These are phyloP conservation scores for Lumbricus terrestris DNA, from an alignment of 2,888 invertebrate species.

Conservation along the genomic window DNA sequence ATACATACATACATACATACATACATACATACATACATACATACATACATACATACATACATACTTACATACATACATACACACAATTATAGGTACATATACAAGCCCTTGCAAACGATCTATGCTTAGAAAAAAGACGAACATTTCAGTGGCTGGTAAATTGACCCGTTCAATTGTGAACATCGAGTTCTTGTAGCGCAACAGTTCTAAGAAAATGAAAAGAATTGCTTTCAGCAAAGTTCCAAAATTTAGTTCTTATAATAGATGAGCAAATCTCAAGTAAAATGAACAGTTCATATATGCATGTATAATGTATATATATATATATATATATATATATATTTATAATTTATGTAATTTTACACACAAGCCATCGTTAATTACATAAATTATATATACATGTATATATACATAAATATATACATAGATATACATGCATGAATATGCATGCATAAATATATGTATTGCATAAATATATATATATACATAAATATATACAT, in stretches of 20 bases:
- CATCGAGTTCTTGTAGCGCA: background rate
- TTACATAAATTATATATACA: background rate
- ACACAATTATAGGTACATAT: background rate
- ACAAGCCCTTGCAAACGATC: no score
- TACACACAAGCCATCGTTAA: background rate
- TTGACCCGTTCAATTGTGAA: background rate
- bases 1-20: no score
- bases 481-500: no score
- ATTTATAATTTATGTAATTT: background rate
- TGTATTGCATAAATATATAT: no score
- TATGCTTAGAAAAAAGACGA: background rate
- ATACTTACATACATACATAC: background rate
- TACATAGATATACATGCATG: no score
- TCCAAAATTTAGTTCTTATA: background rate
- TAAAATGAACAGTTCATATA: background rate
- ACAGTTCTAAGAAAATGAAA: constrained; percentile 3
- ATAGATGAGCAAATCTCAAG: background rate
- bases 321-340: no score
- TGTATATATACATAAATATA: no score
- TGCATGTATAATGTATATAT: no score
- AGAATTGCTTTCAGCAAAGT: background rate
- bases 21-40: no score
- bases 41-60: background rate
- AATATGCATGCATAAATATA: no score
- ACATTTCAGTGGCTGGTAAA: background rate